Evolutionary conservation across 2,888 invertebrate species (phyloP), one percentile per base, ranked within the genome.

Genomic region (Bellardia pandia): DNA sequence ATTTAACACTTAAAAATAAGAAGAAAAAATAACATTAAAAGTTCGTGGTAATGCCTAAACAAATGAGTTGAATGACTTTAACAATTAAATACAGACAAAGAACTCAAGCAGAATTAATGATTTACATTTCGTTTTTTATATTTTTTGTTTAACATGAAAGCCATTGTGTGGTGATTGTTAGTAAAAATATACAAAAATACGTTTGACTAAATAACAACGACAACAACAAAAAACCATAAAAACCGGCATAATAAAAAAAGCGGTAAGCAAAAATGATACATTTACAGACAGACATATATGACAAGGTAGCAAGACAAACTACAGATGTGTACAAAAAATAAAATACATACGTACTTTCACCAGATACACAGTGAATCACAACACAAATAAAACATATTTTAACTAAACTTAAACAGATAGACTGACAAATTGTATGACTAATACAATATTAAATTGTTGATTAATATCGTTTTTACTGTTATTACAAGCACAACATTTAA

Each of bases 281-380:
- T 5, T 51, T n/a, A 51, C n/a, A 51, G 33, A 13, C 8, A 30
- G 33, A 13, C 8, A 30, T 23, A 14, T 51, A 33, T n/a, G 16
- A 11, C 2, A 6, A 53, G 4, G 37, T 16, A 30, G 7, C 4
- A 23, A 45, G 3, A 78, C 42, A 66, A 60, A 58, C 66, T 45
- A 58, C 30, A 64, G 23, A 66, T 71, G 60, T 68, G 60, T 14
- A 81, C 48, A 72, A 58, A 53, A 53, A 60, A 45, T 56, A 16
- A 56, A 9, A 16, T n/a, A 45, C 45, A 4, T 13, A 33, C 7
- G 23, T 53, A 81, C 85, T 85, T 81, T 86, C 74, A 69, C 82
- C 77, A 75, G 23, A 78, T 33, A 68, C 42, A n/a, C 45, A 72
- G 68, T 83, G 86, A 86, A 83, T 80, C 79, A 80, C 53, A 78